phyloP scores from a whole-genome alignment of 2,888 invertebrate genomes.

The Nemotelus nigrinus region DNA sequence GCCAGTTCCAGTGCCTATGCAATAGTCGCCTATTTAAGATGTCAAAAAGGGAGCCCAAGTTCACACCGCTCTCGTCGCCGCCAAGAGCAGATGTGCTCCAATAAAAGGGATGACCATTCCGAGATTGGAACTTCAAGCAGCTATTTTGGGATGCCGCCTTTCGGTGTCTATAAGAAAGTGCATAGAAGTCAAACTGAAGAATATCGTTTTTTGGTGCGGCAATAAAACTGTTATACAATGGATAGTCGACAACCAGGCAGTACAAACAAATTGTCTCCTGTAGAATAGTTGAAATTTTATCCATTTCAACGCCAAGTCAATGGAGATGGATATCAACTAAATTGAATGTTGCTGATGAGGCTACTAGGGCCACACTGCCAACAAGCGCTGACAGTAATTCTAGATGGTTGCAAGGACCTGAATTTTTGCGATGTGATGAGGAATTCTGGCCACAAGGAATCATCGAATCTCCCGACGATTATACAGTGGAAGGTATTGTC shows the following conservation, averaged over 20 bases:
- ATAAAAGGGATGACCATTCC: slow-evolving; percentile 15
- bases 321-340: not conserved
- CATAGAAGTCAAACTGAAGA: not conserved
- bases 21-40: not conserved
- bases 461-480: no score
- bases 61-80: not conserved
- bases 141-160: not conserved
- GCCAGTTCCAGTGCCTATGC: slow-evolving; percentile 21
- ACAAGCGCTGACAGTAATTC: not conserved
- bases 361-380: not conserved
- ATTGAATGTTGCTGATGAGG: not conserved
- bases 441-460: not conserved
- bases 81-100: not conserved
- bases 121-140: slow-evolving; percentile 14
- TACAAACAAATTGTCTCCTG: not conserved
- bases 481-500: no score
- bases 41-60: not conserved
- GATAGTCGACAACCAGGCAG: slow-evolving; percentile 16
- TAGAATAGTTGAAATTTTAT: not conserved
- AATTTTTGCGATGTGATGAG: not conserved
- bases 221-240: not conserved
- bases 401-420: not conserved
- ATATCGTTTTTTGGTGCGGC: slow-evolving; percentile 5
- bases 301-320: not conserved
- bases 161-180: not conserved